Conservation (phyloP, 2,113 vertebrate species). For the Protobothrops flavoviridis region DNA sequence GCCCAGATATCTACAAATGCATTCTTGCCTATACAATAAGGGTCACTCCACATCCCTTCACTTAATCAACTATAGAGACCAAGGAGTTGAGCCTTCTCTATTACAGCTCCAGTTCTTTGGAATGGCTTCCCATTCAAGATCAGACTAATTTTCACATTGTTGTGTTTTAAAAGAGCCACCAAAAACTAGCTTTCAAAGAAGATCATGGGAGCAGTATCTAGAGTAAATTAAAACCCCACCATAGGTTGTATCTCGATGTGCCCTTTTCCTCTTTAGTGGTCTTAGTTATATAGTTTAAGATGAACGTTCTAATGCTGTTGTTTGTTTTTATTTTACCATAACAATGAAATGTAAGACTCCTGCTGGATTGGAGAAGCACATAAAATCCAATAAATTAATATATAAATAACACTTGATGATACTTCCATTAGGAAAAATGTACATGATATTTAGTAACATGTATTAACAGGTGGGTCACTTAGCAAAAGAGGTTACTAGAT, state of each 20-base stretch:
- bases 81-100: neutral
- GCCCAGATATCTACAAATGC: neutral
- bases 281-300: neutral
- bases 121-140: neutral
- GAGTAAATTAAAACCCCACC: no score
- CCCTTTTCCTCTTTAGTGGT: neutral
- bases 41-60: neutral
- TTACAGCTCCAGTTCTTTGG: neutral
- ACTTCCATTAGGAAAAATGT: neutral
- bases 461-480: neutral
- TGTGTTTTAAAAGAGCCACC: no score
- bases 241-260: no score
- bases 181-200: no score
- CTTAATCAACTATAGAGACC: neutral
- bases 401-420: neutral
- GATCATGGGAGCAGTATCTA: no score
- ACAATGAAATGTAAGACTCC: neutral
- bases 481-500: neutral
- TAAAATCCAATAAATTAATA: neutral
- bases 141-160: no score
- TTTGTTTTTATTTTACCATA: neutral
- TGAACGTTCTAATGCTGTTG: neutral
- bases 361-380: neutral
- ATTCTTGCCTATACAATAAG: neutral
- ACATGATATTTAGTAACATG: neutral